phyloP scores from a whole-genome alignment of 2,113 vertebrate species.

The Chloropsis hardwickii region DNA sequence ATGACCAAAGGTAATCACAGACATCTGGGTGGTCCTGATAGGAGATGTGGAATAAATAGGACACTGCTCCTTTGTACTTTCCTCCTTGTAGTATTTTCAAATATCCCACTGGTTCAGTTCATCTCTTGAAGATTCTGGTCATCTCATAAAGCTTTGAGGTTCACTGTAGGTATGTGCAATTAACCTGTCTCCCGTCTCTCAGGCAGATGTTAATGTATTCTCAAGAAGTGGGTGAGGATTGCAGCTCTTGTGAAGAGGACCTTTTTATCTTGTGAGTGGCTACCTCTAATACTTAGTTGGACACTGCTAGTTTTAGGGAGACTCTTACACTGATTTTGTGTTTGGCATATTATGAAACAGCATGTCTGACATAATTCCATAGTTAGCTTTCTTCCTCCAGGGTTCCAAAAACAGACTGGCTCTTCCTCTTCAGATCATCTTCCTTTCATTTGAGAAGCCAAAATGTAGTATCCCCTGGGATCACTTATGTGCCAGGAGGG shows the following conservation, averaged over 20 bases:
- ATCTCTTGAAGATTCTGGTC: not conserved
- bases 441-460: not conserved
- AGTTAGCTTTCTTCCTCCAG: not conserved
- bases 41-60: not conserved
- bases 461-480: not conserved
- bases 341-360: not conserved
- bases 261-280: conserved; percentile 95
- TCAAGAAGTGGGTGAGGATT: conserved; percentile 92
- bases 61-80: not conserved
- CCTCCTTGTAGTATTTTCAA: not conserved
- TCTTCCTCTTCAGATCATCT: not conserved
- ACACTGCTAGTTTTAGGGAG: not conserved
- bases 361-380: not conserved
- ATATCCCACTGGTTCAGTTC: not conserved
- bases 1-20: conserved; percentile 87
- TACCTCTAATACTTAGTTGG: not conserved
- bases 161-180: not conserved
- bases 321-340: not conserved
- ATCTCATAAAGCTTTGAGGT: not conserved
- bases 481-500: not conserved
- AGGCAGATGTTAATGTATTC: conserved; percentile 96
- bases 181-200: conserved; percentile 1
- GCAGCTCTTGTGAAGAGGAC: conserved; percentile 92
- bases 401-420: not conserved
- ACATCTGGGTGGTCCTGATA: not conserved